These are phyloP conservation scores for Podocnemis expansa DNA, from an alignment of 2,113 vertebrate species.

Conservation along the genomic window DNA sequence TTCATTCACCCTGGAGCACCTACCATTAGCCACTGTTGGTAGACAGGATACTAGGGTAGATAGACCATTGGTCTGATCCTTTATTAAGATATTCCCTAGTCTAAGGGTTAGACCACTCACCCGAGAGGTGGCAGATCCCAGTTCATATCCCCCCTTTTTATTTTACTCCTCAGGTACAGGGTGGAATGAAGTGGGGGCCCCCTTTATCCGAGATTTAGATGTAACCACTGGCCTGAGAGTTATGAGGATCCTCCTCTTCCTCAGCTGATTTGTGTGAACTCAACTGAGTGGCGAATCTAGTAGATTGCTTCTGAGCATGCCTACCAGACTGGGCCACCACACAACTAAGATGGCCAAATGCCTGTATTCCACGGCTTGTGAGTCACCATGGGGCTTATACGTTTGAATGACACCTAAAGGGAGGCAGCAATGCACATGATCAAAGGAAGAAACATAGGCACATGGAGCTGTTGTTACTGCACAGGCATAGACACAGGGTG, in stretches of 20 bases:
- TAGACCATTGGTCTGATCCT: too few species aligned
- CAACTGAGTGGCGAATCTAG: neutral
- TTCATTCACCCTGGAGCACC: too few species aligned
- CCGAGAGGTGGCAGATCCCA: too few species aligned
- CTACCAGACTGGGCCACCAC: neutral
- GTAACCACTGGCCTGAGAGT: neutral
- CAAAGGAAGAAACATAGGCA: neutral
- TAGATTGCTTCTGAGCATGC: neutral
- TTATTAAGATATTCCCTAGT: neutral
- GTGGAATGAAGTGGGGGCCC: neutral
- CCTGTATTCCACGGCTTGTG: neutral
- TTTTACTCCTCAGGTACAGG: neutral
- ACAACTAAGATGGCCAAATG: neutral
- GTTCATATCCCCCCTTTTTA: neutral
- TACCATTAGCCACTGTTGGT: too few species aligned
- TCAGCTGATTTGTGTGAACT: neutral
- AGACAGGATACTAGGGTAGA: too few species aligned
- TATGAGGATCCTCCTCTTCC: neutral
- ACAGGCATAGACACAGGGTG: neutral
- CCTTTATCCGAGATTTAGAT: neutral
- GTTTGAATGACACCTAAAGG: neutral
- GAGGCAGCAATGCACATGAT: neutral
- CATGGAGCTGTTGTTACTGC: neutral
- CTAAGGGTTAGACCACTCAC: neutral
- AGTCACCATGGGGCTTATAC: neutral